Evolutionary conservation across 2,888 invertebrate species (phyloP).

Genomic region (Frankliniella fusca): DNA sequence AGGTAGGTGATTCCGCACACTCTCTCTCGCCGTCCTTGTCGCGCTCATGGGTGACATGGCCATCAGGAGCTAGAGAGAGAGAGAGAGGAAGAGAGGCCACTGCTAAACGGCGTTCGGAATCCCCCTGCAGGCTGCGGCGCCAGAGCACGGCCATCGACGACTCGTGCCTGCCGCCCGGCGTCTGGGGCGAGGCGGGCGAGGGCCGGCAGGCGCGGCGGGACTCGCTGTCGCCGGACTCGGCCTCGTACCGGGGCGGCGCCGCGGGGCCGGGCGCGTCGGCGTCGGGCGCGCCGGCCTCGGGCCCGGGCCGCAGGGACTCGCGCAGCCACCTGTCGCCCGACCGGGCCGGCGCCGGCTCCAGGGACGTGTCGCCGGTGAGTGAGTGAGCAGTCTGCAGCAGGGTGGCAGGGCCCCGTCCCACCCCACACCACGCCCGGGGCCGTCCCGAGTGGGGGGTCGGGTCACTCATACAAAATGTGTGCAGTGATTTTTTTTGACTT

Average conservation of each 20-base stretch:
- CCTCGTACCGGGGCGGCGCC: conserved; percentile 64
- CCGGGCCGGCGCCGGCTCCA: conserved; percentile 38
- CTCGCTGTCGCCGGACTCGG: conserved; percentile 71
- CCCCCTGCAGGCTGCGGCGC: conserved; percentile 74
- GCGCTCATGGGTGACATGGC: no score
- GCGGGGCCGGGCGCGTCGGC: conserved; percentile 74
- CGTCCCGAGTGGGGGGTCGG: no score
- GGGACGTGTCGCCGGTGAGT: conserved; percentile 62
- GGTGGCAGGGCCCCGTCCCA: no score
- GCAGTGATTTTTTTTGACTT: no score
- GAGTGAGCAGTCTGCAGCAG: neutral
- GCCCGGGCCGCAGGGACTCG: conserved; percentile 54
- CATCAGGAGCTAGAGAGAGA: no score
- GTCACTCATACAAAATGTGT: no score
- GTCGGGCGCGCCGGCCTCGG: conserved; percentile 80
- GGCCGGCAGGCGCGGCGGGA: conserved; percentile 57
- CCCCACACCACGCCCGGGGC: no score
- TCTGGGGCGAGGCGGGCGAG: conserved; percentile 47
- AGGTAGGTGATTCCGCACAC: no score
- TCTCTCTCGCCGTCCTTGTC: no score
- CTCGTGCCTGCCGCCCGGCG: conserved; percentile 66
- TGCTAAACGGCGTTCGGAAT: no score
- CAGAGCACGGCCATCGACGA: conserved; percentile 89
- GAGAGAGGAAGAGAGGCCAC: no score
- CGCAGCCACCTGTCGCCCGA: conserved; percentile 67